Evolutionary conservation across 2,113 vertebrate species (phyloP), one percentile per base, ranked within the genome.

Genomic region (Arothron firmamentum): DNA sequence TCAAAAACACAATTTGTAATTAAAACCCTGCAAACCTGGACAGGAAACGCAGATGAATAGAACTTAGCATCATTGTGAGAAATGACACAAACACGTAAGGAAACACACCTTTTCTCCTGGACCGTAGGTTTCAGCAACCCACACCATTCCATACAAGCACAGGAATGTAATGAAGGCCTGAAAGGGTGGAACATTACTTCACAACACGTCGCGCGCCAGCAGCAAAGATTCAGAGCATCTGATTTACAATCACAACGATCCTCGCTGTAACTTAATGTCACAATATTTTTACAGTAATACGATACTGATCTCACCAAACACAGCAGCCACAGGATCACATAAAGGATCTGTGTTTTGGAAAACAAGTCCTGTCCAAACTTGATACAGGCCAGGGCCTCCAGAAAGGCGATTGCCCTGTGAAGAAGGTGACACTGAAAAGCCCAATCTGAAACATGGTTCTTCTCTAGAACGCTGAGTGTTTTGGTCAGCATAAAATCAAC

Each of bases 321-420:
- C 61, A 99, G 77, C 52, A 99, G 93, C 96, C 96, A 99, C 56
- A 99, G 90, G 38, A 99, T 78, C 70, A 99, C 96, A 49, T 98
- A 99, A 23, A 98, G 91, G 79, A 97, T 89, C 68, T 98, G 95
- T 14, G 95, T 98, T 89, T 99, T 98, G 62, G 95, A 97, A 82
- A 99, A 98, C 70, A 98, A 90, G 70, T 99, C 97, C 77, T 98
- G 95, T 74, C 97, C 97, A 84, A 98, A 99, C 83, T 99, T 99
- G 75, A 99, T 93, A 85, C 96, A 98, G 2, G 94, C 96, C 72
- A 96, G 91, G 25, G 96, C 97, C 91, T 99, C 97, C 52, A 99
- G 92, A 74, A 98, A 99, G 58, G 93, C 95, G 72, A 99, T 96
- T 53, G 93, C 96, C 63, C 96, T 99, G 88, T 41, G 47, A 62